Percentiles rank a stretch among this genome's conserved stretches.
Evolutionary conservation across 2,113 vertebrate genomes (phyloP).

Genomic region (Eulacestoma nigropectus): DNA sequence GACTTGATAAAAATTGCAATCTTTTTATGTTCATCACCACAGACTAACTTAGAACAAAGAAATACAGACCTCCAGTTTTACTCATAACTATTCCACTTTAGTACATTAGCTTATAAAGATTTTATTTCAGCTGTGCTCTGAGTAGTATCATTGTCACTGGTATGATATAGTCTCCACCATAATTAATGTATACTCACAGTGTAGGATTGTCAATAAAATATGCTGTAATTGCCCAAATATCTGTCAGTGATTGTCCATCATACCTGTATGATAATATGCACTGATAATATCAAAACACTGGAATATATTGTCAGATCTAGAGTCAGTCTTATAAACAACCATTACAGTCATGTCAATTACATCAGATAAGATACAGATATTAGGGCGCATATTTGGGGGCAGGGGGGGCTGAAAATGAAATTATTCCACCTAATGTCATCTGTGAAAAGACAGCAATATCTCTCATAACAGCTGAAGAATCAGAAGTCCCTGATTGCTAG

Average conservation of each 20-base stretch:
- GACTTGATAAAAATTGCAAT: neutral
- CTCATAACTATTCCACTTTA: neutral
- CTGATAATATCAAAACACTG: conserved; percentile 39
- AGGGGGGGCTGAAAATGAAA: conserved; percentile 1
- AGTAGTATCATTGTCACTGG: neutral
- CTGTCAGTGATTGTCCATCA: conserved; percentile 49
- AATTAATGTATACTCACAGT: conserved; percentile 35
- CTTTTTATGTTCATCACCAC: neutral
- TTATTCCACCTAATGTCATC: conserved; percentile 51
- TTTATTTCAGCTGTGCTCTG: neutral
- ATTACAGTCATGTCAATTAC: conserved; percentile 47
- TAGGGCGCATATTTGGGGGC: neutral
- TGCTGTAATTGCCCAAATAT: conserved; percentile 39
- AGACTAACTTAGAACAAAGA: neutral
- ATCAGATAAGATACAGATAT: conserved; percentile 36
- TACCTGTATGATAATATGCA: neutral
- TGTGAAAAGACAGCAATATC: conserved; percentile 49
- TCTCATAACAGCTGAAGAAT: conserved; percentile 49
- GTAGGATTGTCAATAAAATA: conserved; percentile 51
- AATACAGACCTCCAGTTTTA: neutral
- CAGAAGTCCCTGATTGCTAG: conserved; percentile 41
- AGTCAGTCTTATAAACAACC: conserved; percentile 40
- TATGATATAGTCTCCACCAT: neutral
- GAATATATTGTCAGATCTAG: conserved; percentile 43
- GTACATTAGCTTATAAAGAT: neutral